A percentile compares a stretch with the other conserved stretches of the same genome.
Evolutionary conservation across 2,888 invertebrate genomes (phyloP).

Genomic region (Apotomis capreana): DNA sequence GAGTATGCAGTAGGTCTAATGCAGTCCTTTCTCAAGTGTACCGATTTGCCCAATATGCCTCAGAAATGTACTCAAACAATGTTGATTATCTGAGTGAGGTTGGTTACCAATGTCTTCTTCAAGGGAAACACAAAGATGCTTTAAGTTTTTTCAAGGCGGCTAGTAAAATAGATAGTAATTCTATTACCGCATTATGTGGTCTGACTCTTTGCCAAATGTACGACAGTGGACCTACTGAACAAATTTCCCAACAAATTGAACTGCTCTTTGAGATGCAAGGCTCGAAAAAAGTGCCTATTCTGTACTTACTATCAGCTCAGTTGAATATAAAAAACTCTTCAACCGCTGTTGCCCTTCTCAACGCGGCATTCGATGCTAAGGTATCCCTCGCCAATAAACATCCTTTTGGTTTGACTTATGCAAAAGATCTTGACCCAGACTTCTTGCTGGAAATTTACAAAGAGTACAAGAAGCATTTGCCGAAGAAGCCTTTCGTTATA

Average conservation of each 20-base stretch:
- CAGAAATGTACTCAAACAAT: conserved; percentile 87
- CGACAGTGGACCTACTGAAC: conserved; percentile 87
- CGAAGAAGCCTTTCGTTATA: conserved; percentile 83
- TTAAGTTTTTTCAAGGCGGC: conserved; percentile 90
- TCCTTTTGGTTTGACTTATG: conserved; percentile 89
- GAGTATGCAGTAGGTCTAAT: conserved; percentile 86
- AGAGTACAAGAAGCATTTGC: conserved; percentile 89
- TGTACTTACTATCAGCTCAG: conserved; percentile 88
- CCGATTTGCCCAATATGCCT: conserved; percentile 90
- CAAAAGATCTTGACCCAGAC: conserved; percentile 91
- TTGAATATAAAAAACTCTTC: conserved; percentile 80
- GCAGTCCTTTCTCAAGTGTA: conserved; percentile 89
- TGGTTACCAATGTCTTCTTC: conserved; percentile 90
- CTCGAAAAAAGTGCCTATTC: conserved; percentile 85
- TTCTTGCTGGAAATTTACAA: conserved; percentile 91
- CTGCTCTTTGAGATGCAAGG: conserved; percentile 92
- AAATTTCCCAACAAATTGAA: conserved; percentile 93
- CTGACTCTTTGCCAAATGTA: conserved; percentile 91
- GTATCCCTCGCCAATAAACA: conserved; percentile 69
- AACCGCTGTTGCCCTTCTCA: conserved; percentile 83
- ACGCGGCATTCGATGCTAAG: conserved; percentile 84
- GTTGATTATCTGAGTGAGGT: conserved; percentile 91
- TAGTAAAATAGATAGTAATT: conserved; percentile 92
- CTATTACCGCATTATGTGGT: conserved; percentile 90
- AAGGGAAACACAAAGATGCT: conserved; percentile 90